Base-by-base conservation (phyloP, 2,113 vertebrate genomes). In the Theristicus caerulescens region DNA sequence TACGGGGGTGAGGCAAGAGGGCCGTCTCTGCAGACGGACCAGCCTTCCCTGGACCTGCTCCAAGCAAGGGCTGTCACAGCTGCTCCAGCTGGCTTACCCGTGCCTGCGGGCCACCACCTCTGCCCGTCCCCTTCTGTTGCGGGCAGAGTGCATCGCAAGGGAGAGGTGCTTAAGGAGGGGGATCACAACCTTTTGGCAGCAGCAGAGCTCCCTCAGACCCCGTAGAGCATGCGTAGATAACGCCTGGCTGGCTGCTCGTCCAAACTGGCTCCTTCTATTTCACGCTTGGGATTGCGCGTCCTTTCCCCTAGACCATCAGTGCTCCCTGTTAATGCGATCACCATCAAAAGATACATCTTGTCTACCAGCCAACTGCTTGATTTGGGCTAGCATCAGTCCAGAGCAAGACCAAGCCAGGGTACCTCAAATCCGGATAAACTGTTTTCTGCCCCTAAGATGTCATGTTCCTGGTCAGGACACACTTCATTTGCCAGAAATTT, bases 181-280 rank as follows among this genome's bases (percentile, higher is more conserved):
- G 36, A 49, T 44, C 59, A n/a, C 51, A 84, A 61, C n/a, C 29
- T 19, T 36, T 27, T 7, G 29, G 69, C 38, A 79, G 67, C 32
- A 18, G 44, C 1, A 1, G 73, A 69, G 31, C 34, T 69, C 52
- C 31, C 65, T 46, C 34, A 19, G 38, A 40, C 20, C 32, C 62
- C 2, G 1, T 12, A 36, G n/a, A 62, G 16, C 8, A 8, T 0
- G 18, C 1, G 3, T 1, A 74, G 55, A 2, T 65, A 82, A 58
- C 1, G 29, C 52, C 52, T 70, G 67, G 64, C 40, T 84, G 61
- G 81, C 55, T n/a, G 47, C 78, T 76, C 8, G 3, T 52, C 74
- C 64, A 26, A 72, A 58, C 29, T n/a, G 55, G 29, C 44, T 87
- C 31, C 58, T 88, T 72, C 49, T 74, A 7, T 47, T 66, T 78